A percentile compares a stretch with the other conserved stretches of the same genome.
phyloP scores from a whole-genome alignment of 2,113 vertebrate species.

The Pleuronectes platessa region DNA sequence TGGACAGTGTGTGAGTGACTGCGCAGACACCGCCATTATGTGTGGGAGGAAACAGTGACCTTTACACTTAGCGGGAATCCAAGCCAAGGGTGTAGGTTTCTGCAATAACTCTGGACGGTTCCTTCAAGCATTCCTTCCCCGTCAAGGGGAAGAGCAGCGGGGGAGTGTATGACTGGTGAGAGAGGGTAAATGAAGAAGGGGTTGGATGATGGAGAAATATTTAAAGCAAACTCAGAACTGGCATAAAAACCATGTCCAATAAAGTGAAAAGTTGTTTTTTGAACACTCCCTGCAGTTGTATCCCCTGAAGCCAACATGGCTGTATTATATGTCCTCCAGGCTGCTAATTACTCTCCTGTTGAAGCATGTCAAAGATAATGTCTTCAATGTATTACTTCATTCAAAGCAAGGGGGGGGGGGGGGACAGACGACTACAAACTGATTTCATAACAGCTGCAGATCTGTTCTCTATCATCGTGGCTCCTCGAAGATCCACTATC shows the following conservation, averaged over 20 bases:
- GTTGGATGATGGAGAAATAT: constrained; percentile 1
- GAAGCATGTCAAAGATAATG: neutral
- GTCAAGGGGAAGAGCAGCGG: constrained; percentile 7
- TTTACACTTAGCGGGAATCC: constrained; percentile 54
- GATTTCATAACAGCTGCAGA: constrained; percentile 4
- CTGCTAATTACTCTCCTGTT: neutral
- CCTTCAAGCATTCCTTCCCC: constrained; percentile 61
- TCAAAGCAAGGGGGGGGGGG: neutral
- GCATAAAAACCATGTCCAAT: too few relatives aligned
- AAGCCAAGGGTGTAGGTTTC: constrained; percentile 52
- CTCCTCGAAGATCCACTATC: constrained; percentile 8
- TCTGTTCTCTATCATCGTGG: constrained; percentile 51
- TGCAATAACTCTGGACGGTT: constrained; percentile 45
- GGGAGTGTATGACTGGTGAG: constrained; percentile 29
- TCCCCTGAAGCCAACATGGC: constrained; percentile 11
- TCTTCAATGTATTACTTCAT: neutral
- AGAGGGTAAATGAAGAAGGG: neutral
- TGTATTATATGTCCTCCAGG: constrained; percentile 15
- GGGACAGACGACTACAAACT: neutral
- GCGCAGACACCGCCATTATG: constrained; percentile 10
- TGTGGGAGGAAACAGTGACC: constrained; percentile 66
- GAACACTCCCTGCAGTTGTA: neutral
- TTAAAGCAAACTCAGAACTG: constrained; percentile 52
- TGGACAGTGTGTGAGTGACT: constrained; percentile 12
- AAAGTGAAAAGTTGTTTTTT: too few relatives aligned